Base-by-base conservation (phyloP, 64 coral and sea anemone species). In the Stichodactyla helianthus region DNA sequence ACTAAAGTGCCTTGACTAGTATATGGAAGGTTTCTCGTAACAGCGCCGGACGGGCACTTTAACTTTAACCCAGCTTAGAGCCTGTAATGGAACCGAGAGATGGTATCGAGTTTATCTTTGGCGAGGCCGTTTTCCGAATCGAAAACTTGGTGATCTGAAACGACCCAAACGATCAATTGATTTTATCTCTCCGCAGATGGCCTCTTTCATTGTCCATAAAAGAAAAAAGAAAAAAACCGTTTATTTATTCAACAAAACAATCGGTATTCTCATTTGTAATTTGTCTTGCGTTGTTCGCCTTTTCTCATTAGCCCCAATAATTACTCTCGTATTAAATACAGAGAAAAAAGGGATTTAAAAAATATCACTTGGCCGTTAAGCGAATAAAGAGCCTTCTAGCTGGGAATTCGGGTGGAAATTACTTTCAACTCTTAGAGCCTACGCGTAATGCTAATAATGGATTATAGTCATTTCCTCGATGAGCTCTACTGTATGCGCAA, bases 271-370 rank as follows among this genome's bases (percentile, higher is more conserved):
- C 78, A 12, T 81, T 71, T 28, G 31, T 74, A 74, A 31, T 31
- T 20, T 6, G 22, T 11, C 20, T n/a, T 35, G 67, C 61, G 62
- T 74, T 31, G 25, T 74, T 74, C 68, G 25, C 12, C 78, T 52
- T 81, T 81, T 81, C 78, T 53, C 78, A 81, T 81, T 81, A 81
- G 78, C 50, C 78, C 78, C 6, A 74, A 74, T 74, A 74, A 74
- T 74, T 74, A 74, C 25, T n/a, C 7, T 65, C 62, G 62, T 22
- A 65, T 65, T 65, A 65, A 65, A 65, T 74, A 74, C 68, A 74
- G 68, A 74, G 68, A 31, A 74, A 71, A 67, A 74, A 11, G 4
- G 22, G 9, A 27, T 74, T 74, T 74, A 27, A 74, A n/a, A 74
- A 10, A 74, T 28, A 74, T 25, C 68, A 74, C 68, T 58, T 74